These are phyloP conservation scores for Stegodyphus mimosarum DNA, from an alignment of 1,140 invertebrate genomes.

Conservation along the genomic window DNA sequence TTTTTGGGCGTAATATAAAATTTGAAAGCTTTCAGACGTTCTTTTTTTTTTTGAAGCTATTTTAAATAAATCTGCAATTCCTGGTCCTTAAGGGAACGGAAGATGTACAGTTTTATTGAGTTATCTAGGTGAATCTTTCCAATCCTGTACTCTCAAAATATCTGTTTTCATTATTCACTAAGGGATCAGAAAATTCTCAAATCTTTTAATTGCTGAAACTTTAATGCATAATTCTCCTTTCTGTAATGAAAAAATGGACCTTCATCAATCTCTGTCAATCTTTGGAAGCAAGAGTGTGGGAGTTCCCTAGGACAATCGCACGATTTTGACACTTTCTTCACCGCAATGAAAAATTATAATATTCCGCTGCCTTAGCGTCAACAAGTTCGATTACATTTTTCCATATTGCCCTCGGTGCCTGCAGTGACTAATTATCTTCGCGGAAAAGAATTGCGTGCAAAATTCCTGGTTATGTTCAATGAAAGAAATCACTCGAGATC, in stretches of 20 bases:
- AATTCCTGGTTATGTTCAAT: background rate
- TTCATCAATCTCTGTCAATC: conserved; percentile 23
- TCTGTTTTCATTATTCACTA: no score
- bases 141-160: no score
- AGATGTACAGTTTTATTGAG: no score
- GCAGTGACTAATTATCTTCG: conserved; percentile 36
- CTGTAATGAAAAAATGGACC: background rate
- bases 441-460: conserved; percentile 33
- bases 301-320: background rate
- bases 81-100: no score
- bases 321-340: conserved; percentile 19
- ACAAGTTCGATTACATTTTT: conserved; percentile 49
- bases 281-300: background rate
- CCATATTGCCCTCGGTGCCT: background rate
- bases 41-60: no score
- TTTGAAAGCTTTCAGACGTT: no score
- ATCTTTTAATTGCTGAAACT: no score
- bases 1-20: no score
- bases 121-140: no score
- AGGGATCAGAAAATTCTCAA: no score
- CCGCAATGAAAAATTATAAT: conserved; percentile 20
- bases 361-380: conserved; percentile 20
- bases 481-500: conserved; percentile 27
- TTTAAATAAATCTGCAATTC: no score
- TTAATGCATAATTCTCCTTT: no score